Evolutionary conservation across 1,140 invertebrate genomes (phyloP).

Genomic region (Cotesia chilonis): DNA sequence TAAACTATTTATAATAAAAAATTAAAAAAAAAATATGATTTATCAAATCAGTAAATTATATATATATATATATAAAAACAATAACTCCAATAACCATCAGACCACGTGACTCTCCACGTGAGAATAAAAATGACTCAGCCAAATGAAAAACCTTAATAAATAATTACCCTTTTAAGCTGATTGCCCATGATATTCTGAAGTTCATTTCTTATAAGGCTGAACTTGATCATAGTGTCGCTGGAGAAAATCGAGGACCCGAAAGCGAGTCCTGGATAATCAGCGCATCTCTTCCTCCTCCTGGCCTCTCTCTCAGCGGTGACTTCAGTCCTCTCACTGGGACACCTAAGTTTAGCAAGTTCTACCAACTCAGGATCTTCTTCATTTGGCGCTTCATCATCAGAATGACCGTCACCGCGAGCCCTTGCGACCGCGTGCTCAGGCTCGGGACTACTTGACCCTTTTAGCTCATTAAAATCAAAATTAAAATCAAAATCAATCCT

Average conservation of each 20-base stretch:
- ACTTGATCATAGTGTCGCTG: conserved; percentile 97
- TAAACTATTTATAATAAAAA: not conserved
- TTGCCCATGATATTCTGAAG: conserved; percentile 97
- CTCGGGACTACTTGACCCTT: conserved; percentile 49
- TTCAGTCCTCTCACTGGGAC: conserved; percentile 87
- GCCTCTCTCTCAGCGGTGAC: conserved; percentile 85
- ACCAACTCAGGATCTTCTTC: conserved; percentile 79
- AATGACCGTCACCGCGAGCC: conserved; percentile 67
- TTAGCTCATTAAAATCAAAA: conserved; percentile 10
- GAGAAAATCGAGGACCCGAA: conserved; percentile 92
- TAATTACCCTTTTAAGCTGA: conserved; percentile 91
- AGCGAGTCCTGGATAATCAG: conserved; percentile 90
- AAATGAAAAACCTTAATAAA: not conserved
- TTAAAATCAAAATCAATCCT: not conserved
- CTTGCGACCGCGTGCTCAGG: conserved; percentile 66
- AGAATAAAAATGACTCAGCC: too few species aligned
- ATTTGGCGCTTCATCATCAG: conserved; percentile 60
- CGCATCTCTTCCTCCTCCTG: conserved; percentile 78
- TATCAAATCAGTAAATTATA: too few species aligned
- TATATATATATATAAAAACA: too few species aligned
- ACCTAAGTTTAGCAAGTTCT: conserved; percentile 82
- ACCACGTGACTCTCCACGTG: too few species aligned
- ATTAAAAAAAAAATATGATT: not conserved
- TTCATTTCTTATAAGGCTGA: conserved; percentile 95
- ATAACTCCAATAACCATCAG: too few species aligned